These are phyloP conservation scores for Antedon mediterranea DNA, from an alignment of 53 echinoderm and acorn worm species.

Conservation along the genomic window DNA sequence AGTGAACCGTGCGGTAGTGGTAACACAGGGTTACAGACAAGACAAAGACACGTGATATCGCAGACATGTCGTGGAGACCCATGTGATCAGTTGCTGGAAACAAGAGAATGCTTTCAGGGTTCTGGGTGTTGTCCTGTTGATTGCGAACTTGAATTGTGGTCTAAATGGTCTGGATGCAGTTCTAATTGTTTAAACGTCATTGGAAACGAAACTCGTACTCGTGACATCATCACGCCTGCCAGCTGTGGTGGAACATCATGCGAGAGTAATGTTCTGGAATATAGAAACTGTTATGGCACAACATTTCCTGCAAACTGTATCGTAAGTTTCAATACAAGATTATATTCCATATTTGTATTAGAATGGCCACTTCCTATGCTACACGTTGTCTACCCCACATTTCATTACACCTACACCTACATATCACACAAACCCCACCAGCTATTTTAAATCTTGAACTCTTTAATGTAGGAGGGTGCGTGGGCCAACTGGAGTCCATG, in stretches of 20 bases:
- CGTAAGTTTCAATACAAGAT: background rate
- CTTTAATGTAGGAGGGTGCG: background rate
- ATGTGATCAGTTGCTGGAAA: background rate
- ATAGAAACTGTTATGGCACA: background rate
- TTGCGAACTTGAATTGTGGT: background rate
- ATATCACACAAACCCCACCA: no score
- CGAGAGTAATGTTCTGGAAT: background rate
- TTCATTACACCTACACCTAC: no score
- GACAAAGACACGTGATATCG: background rate
- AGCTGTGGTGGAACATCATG: background rate
- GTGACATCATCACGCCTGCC: background rate
- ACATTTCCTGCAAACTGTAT: background rate
- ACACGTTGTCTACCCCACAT: no score
- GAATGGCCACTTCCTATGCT: no score
- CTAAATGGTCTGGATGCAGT: background rate
- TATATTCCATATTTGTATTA: no score
- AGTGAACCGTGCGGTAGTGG: background rate
- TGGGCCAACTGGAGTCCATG: background rate
- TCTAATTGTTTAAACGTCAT: background rate
- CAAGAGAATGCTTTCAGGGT: background rate
- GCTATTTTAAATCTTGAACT: no score
- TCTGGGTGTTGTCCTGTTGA: background rate
- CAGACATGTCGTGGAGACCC: background rate
- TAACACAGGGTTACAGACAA: background rate
- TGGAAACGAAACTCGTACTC: background rate